Base-by-base conservation (phyloP, 2,888 invertebrate species). In the Stenoptilia bipunctidactyla region DNA sequence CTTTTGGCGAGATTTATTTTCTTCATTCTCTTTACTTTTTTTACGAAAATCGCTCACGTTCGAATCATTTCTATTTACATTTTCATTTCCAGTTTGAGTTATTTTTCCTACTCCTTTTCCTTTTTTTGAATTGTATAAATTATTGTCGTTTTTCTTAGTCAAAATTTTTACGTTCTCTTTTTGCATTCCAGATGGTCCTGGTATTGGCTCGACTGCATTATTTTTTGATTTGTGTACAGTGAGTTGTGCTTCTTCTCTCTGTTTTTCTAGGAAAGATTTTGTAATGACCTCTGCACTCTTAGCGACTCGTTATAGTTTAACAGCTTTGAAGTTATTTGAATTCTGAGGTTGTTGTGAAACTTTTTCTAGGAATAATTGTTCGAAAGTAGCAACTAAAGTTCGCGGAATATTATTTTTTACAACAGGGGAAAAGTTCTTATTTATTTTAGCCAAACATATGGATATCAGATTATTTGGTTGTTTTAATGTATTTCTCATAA, bases 221-320 rank as follows among this genome's bases (percentile, higher is more conserved):
- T 25, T 25, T 9, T 25, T 25, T 25, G 9, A 6, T 25, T 6
- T 6, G 25, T 25, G 9, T 9, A 25, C 25, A 6, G 5, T 25
- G 5, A 25, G 25, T 25, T 25, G 5, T 25, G 9, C 5, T 25
- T 6, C 25, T 25, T 25, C 25, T 25, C 25, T 15, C 3, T 5
- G 10, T 14, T 34, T 40, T 37, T 41, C 34, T 27, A 38, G 9
- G n/a, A 34, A 33, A 10, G 34, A 36, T 9, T 4, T 15, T 39
- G 42, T 42, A 8, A 42, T 45, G 2, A 45, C 45, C 36, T 45
- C 42, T 13, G 36, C 40, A 8, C 42, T 42, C 14, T 42, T 38
- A 10, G 42, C 34, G 3, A 45, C 35, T 14, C 45, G 42, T 20
- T 20, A 5, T 20, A 20, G 8, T 3, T 20, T 20, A 3, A 5